A percentile compares a stretch with the other conserved stretches of the same genome.
These are phyloP conservation scores for Poliocrania exsul DNA, from an alignment of 2,797 vertebrate genomes.

Conservation along the genomic window DNA sequence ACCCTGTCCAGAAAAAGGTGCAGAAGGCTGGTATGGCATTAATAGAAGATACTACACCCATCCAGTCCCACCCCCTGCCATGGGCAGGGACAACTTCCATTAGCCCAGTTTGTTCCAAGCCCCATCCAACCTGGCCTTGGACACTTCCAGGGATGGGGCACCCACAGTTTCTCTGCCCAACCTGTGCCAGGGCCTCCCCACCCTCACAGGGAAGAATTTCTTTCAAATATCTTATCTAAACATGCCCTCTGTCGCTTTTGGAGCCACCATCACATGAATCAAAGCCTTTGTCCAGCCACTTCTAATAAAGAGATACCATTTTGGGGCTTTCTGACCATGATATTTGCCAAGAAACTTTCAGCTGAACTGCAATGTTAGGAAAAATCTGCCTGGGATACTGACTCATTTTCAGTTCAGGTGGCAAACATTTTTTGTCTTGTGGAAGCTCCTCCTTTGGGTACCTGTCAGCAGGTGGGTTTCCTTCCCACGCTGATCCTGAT, in stretches of 20 bases:
- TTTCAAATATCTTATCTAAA: not conserved
- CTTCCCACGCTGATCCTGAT: not conserved
- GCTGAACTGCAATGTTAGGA: not conserved
- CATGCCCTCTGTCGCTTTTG: not conserved
- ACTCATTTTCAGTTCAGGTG: not conserved
- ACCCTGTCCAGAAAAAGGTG: not conserved
- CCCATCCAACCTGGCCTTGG: fast-evolving
- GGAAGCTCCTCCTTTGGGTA: not conserved
- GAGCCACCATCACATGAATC: fast-evolving
- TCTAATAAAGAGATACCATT: not conserved
- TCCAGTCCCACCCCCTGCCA: not conserved
- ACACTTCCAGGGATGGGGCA: not conserved
- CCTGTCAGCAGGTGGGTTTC: not conserved
- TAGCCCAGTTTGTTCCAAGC: not conserved
- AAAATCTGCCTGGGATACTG: not conserved
- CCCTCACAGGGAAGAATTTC: not conserved
- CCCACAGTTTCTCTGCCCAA: not conserved
- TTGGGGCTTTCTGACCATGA: not conserved
- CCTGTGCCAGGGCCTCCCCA: not conserved
- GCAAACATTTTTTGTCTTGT: not conserved
- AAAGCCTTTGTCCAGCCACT: not conserved
- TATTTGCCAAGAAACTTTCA: not conserved
- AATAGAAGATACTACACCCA: not conserved
- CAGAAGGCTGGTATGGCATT: not conserved
- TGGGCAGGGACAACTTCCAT: not conserved